These are phyloP conservation scores for Metridium senile DNA, from an alignment of 92 coral and sea anemone species.

Conservation along the genomic window DNA sequence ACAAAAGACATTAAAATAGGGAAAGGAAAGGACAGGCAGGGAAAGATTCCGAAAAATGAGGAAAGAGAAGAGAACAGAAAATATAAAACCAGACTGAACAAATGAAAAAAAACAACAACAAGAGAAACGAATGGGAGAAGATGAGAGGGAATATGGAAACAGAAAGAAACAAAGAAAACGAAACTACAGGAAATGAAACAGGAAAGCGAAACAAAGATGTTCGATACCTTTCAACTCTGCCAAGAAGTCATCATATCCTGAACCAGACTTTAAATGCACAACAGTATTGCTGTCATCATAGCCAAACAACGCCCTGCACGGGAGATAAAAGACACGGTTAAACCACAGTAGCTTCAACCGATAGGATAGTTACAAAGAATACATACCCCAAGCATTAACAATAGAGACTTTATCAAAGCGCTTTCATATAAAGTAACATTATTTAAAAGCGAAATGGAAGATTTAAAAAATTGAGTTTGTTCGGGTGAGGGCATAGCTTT, in stretches of 20 bases:
- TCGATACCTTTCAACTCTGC: conserved; percentile 51
- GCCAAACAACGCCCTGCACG: conserved; percentile 80
- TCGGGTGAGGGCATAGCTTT: no score
- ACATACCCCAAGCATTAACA: no score
- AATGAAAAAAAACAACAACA: no score
- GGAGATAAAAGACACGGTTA: neutral
- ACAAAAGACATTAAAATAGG: no score
- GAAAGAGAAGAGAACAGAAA: neutral
- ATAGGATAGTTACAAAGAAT: neutral
- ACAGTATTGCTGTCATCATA: conserved; percentile 75
- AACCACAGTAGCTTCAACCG: neutral
- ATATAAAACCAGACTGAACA: no score
- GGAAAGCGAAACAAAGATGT: neutral
- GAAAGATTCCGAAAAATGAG: neutral
- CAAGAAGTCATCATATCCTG: conserved; percentile 70
- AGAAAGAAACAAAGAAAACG: neutral
- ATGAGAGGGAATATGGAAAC: no score
- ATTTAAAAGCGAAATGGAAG: no score
- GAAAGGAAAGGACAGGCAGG: neutral
- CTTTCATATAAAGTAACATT: no score
- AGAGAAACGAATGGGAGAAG: no score
- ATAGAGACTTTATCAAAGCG: neutral
- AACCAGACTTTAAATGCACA: conserved; percentile 71
- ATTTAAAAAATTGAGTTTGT: no score
- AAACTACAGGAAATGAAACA: neutral